Evolutionary conservation across 1,140 invertebrate genomes (phyloP).

Genomic region (Latrodectus geometricus): DNA sequence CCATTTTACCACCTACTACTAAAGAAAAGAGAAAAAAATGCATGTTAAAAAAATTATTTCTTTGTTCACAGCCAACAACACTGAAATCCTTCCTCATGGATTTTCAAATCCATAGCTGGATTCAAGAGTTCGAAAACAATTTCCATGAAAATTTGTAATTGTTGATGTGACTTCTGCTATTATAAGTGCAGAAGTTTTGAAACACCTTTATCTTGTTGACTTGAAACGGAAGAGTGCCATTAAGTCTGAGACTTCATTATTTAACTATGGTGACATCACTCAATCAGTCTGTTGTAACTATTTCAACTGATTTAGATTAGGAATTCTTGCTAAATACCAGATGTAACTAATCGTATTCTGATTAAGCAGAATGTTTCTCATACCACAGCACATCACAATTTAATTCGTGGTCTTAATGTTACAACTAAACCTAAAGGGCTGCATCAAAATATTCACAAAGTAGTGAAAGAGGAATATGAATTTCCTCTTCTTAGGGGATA

Average conservation of each 20-base stretch:
- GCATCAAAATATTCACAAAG: neutral
- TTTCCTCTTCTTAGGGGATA: slow-evolving; percentile 21
- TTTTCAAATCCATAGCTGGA: neutral
- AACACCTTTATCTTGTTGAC: no score
- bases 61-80: slow-evolving; percentile 46
- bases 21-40: neutral
- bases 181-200: slow-evolving; percentile 61
- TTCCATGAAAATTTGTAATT: slow-evolving; percentile 46
- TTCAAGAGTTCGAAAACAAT: slow-evolving; percentile 10
- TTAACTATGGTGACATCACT: neutral
- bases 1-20: slow-evolving; percentile 1
- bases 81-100: slow-evolving; percentile 53
- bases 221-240: slow-evolving; percentile 9
- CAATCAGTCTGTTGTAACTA: neutral
- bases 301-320: neutral
- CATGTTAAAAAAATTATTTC: no score
- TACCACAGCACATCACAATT: slow-evolving; percentile 26
- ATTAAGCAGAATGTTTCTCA: neutral
- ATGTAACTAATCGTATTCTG: neutral
- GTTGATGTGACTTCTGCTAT: slow-evolving; percentile 55
- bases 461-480: slow-evolving; percentile 48
- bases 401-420: slow-evolving; percentile 4
- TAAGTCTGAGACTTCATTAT: slow-evolving; percentile 1
- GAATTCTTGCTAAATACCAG: slow-evolving; percentile 11
- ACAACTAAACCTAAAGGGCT: slow-evolving; percentile 3